Base-by-base conservation (phyloP, 2,113 vertebrate species). In the Dinomys branickii region DNA sequence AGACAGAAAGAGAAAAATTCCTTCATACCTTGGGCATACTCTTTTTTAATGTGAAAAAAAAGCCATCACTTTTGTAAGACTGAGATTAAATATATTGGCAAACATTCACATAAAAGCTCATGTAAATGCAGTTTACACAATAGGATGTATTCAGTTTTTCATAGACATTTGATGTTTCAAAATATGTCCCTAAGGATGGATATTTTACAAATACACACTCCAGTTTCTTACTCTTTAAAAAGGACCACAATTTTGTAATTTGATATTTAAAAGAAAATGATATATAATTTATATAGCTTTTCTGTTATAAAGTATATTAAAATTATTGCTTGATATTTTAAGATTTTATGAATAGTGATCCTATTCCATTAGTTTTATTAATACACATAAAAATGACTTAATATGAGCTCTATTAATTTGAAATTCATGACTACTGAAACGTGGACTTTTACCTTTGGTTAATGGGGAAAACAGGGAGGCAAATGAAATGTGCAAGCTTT, bases 301-400 rank as follows among this genome's bases (percentile, higher is more conserved):
- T 38, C 54, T 83, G 22, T 93, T 96, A 93, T 77, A 78, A 41
- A 78, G 28, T 59, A 26, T 85, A 87, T 97, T 97, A 95, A 97
- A 94, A 92, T 82, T 78, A 94, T 86, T 93, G 33, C 67, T 94
- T 89, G 90, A 65, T 94, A 95, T 85, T 94, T 96, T 89, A 94
- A 88, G 35, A n/a, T 93, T 92, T 91, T 95, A 90, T 69, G 65
- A 94, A 63, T 35, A 86, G 33, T 83, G 61, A 88, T 91, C 56
- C 67, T 81, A 94, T 90, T 93, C 90, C 63, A 93, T 69, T 96
- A 75, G 73, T 82, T 95, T 97, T 93, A 91, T 84, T 93, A 95
- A 82, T 81, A n/a, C 4, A 28, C 44, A 90, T 91, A 89, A 91
- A 91, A 95, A 91, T 67, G 80, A 78, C 71, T 95, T 96, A 93